Base-by-base conservation (phyloP, 1,140 invertebrate genomes). In the Euura saliciscinereae region DNA sequence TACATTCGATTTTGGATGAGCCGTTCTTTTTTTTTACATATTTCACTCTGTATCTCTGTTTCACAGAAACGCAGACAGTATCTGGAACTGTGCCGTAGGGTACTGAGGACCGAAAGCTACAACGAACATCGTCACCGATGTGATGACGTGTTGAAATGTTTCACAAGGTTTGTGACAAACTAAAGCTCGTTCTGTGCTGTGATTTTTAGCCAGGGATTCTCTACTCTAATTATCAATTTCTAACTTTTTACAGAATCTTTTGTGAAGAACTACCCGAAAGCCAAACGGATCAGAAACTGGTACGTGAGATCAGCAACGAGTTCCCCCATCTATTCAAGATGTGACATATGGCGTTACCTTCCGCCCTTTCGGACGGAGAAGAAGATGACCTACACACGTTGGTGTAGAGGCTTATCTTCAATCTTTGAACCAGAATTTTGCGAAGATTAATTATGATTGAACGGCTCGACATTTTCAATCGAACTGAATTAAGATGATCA, bases 311-410 rank as follows among this genome's bases (percentile, higher is more conserved):
- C 71, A 92, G 92, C 74, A 94, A 94, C 80, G 93, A 95, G 85
- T 95, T 95, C 89, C 94, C 94, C n/a, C 91, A 94, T 78, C 91
- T 93, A 79, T 95, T 95, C 80, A 93, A 94, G 83, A 84, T 86
- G 78, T 86, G 84, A 88, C 85, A 81, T 78, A 77, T 79, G 67
- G 70, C 79, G 44, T 75, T 75, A 44, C 73, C 82, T 80, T 83
- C 82, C 71, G 76, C 76, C 5, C 74, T 76, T n/a, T 71, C 73
- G 65, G 77, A 81, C 46, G 71, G 81, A 59, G 85, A 86, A 70
- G 85, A 86, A 68, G 85, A 85, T 67, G 83, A 86, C 74, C 74
- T 86, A 46, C 85, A 86, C 70, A 83, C 84, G 69, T 78, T 86
- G 28, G 85, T 86, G 11, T 86, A 74, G 43, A 67, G 28, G 43